Evolutionary conservation across 2,888 invertebrate genomes (phyloP).

Genomic region (Protonemura montana): DNA sequence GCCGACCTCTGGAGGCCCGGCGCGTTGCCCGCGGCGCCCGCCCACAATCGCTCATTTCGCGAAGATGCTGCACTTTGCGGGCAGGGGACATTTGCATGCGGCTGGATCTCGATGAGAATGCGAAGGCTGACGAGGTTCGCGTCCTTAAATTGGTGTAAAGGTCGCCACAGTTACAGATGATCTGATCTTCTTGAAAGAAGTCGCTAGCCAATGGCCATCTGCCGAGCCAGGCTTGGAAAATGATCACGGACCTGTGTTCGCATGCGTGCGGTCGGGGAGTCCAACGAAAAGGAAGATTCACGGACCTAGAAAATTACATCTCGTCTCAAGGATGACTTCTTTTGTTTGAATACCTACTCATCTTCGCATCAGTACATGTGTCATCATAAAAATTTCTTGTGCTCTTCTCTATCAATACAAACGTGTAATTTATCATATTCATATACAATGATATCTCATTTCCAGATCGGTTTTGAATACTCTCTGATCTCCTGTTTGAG

Average conservation of each 20-base stretch:
- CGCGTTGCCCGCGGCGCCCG: too few relatives aligned
- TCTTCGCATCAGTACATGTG: background rate
- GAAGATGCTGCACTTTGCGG: too few relatives aligned
- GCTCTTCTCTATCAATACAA: background rate
- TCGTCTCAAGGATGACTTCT: constrained; percentile 13
- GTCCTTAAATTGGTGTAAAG: background rate
- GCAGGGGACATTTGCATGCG: too few relatives aligned
- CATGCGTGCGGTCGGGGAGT: too few relatives aligned
- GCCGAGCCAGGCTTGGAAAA: too few relatives aligned
- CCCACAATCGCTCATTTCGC: too few relatives aligned
- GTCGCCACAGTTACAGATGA: background rate
- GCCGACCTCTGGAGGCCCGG: too few relatives aligned
- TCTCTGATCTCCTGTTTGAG: background rate
- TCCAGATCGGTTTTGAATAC: background rate
- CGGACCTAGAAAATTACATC: background rate
- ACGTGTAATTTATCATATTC: background rate
- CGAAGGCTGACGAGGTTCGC: background rate
- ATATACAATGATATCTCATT: background rate
- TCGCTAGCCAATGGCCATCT: too few relatives aligned
- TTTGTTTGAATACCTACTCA: background rate
- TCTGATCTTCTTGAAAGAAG: too few relatives aligned
- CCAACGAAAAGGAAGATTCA: background rate
- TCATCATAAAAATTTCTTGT: background rate
- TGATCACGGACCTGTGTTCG: too few relatives aligned
- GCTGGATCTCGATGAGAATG: background rate